Evolutionary conservation across 1,140 invertebrate genomes (phyloP), one percentile per base, ranked within the genome.

Genomic region (Mya arenaria): DNA sequence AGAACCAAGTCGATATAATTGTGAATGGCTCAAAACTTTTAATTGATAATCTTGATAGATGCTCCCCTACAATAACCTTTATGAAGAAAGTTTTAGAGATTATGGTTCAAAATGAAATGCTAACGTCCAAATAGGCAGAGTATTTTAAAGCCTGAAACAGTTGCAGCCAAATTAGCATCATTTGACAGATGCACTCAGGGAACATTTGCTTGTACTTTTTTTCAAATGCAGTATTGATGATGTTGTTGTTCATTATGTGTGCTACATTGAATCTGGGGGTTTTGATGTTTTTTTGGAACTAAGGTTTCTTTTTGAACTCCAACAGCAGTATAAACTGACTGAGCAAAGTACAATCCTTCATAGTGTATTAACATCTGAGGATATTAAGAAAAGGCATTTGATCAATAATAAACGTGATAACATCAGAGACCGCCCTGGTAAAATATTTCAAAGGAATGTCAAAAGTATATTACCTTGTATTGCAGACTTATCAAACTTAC

Each of bases 241-340:
- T 5, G 15, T 25, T 6, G 34, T 39, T 3, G 32, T 73, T 23
- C 30, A 37, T 25, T 73, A 73, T 56, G 32, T 72, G 4, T 34
- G 69, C 5, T 72, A 72, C 23, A 32, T 72, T 25, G 69, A 72
- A 48, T 58, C 71, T n/a, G 71, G 71, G 1, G 23, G 23, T 19
- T 73, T 25, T 37, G 28, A 5, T 37, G 23, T 37, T 23, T 58
- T 60, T 39, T 25, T 73, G 71, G 6, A 8, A 2, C 32, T 60
- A 5, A 60, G 13, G 1, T 32, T 8, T 8, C 4, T 62, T 28
- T 4, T 10, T 62, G 5, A 5, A 28, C 28, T 62, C 10, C 15
- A 25, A 32, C 28, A 62, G 15, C 6, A 10, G 5, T 30, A 8
- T 32, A 4, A 62, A 6, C 13, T 62, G 30, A 8, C 60, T 62